A percentile compares a stretch with the other conserved stretches of the same genome.
Evolutionary conservation across 2,888 invertebrate genomes (phyloP).

Genomic region (Euplexia lucipara): DNA sequence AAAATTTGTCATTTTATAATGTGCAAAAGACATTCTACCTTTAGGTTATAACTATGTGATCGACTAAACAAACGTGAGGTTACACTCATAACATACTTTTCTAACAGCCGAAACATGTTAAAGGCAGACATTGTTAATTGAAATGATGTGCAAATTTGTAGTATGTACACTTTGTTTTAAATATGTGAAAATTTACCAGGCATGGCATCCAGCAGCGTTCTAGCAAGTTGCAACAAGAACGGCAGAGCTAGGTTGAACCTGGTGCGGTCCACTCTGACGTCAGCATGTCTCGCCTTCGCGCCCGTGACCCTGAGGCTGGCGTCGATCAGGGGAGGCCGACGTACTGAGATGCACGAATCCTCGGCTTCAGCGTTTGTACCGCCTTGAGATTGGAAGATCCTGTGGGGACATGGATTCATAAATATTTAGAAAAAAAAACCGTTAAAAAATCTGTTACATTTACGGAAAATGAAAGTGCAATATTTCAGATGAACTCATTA

Average conservation of each 20-base stretch:
- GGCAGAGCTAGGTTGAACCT: conserved; percentile 94
- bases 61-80: too few species aligned
- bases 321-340: conserved; percentile 94
- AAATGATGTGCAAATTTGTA: background rate
- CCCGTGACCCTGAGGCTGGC: conserved; percentile 92
- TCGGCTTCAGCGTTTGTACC: conserved; percentile 91
- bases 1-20: too few species aligned
- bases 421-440: too few species aligned
- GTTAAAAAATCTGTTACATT: too few species aligned
- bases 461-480: too few species aligned
- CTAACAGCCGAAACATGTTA: too few species aligned
- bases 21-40: too few species aligned
- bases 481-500: too few species aligned
- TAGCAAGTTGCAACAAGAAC: conserved; percentile 92
- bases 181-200: conserved; percentile 76
- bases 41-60: too few species aligned
- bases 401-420: too few species aligned
- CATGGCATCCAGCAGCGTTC: conserved; percentile 92
- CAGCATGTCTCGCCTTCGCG: conserved; percentile 92
- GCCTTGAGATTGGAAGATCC: conserved; percentile 93
- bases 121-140: too few species aligned
- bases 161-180: background rate
- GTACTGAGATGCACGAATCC: conserved; percentile 89
- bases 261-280: conserved; percentile 94
- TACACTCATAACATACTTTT: too few species aligned